Evolutionary conservation across 64 coral and sea anemone species (phyloP).

Genomic region (Porites lutea): DNA sequence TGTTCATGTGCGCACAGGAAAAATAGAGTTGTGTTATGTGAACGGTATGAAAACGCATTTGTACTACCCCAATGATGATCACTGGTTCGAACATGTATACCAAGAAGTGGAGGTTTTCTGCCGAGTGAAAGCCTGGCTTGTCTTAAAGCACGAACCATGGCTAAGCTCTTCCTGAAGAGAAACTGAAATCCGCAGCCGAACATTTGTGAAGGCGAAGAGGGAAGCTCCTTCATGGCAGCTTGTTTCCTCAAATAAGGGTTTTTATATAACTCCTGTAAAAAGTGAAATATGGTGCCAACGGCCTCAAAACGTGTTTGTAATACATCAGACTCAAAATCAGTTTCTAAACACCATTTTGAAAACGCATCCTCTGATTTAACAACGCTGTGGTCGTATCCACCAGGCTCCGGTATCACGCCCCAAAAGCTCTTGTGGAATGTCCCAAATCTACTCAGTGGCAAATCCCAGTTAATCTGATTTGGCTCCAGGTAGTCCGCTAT

Average conservation of each 20-base stretch:
- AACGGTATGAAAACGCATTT: not conserved
- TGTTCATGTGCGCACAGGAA: not conserved
- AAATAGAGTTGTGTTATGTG: constrained; percentile 4
- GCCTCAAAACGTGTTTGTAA: constrained; percentile 8
- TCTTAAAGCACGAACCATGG: not conserved
- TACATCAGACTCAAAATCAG: not conserved
- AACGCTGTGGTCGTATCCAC: not conserved
- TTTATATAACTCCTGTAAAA: constrained; percentile 20
- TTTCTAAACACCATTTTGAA: constrained; percentile 8
- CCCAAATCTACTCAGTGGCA: not conserved
- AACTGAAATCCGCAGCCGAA: constrained; percentile 40
- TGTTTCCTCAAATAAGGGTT: constrained; percentile 20
- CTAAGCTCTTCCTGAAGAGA: constrained; percentile 9
- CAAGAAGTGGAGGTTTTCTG: constrained; percentile 14
- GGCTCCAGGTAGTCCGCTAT: constrained; percentile 13
- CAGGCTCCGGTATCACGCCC: not conserved
- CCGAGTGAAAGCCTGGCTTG: not conserved
- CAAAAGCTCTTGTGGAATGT: not conserved
- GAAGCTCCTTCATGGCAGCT: not conserved
- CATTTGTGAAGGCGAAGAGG: constrained; percentile 6
- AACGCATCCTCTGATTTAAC: not conserved
- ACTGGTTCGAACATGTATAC: constrained; percentile 58
- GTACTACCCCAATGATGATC: constrained; percentile 37
- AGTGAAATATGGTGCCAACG: constrained; percentile 32
- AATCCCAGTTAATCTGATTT: constrained; percentile 51